These are phyloP conservation scores for Stichopus horrens DNA, from an alignment of 53 echinoderm and acorn worm genomes.

Conservation along the genomic window DNA sequence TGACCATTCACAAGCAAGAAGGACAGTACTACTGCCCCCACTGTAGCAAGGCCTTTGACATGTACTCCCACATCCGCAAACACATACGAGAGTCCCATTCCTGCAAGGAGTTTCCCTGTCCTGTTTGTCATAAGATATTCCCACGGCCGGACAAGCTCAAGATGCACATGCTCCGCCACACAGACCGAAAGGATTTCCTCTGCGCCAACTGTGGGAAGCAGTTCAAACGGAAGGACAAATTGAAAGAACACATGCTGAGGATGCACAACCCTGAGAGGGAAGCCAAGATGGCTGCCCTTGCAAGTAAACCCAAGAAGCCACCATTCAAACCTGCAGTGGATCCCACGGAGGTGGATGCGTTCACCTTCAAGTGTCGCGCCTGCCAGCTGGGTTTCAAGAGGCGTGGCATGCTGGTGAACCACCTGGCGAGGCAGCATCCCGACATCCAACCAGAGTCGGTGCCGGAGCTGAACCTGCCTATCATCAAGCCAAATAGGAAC, in stretches of 20 bases:
- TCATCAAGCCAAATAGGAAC: conserved; percentile 94
- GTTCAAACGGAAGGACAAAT: conserved; percentile 95
- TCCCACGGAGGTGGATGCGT: conserved; percentile 63
- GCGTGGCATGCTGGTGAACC: conserved; percentile 95
- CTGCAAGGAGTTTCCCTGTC: conserved; percentile 86
- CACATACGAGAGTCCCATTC: conserved; percentile 92
- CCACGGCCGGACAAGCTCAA: conserved; percentile 94
- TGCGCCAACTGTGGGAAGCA: conserved; percentile 98
- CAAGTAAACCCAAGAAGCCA: conserved; percentile 81
- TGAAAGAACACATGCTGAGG: conserved; percentile 89
- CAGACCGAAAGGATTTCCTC: conserved; percentile 91
- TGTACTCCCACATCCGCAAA: conserved; percentile 82
- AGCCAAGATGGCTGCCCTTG: conserved; percentile 66
- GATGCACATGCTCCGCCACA: conserved; percentile 89
- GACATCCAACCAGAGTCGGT: conserved; percentile 84
- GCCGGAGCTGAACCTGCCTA: conserved; percentile 91
- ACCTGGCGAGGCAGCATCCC: conserved; percentile 88
- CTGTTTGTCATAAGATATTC: conserved; percentile 79
- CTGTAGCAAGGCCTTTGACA: conserved; percentile 73
- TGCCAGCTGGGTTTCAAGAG: conserved; percentile 91
- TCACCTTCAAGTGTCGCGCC: conserved; percentile 91
- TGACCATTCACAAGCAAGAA: conserved; percentile 70
- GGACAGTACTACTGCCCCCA: conserved; percentile 81
- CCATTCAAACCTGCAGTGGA: conserved; percentile 52
- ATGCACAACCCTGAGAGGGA: conserved; percentile 98